These are phyloP conservation scores for Napeogenes sylphis DNA, from an alignment of 2,888 invertebrate species.

Conservation along the genomic window DNA sequence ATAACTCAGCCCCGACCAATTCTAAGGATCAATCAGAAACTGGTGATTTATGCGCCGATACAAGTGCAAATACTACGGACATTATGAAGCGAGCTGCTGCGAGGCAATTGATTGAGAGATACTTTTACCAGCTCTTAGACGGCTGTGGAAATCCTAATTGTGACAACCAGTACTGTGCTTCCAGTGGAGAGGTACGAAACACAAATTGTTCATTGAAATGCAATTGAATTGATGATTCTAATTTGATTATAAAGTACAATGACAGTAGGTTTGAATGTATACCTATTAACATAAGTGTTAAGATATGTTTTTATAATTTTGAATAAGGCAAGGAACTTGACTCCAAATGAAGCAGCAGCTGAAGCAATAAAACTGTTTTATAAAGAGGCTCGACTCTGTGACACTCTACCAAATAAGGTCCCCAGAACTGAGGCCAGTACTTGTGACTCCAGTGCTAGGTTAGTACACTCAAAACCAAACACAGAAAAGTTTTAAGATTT, in stretches of 20 bases:
- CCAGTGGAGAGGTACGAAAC: conserved; percentile 86
- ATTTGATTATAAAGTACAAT: conserved; percentile 7
- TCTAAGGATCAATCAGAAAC: conserved; percentile 50
- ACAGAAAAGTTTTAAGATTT: background rate
- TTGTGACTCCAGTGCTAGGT: conserved; percentile 65
- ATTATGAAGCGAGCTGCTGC: conserved; percentile 87
- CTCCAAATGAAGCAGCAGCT: conserved; percentile 93
- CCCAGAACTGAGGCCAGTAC: conserved; percentile 77
- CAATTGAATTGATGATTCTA: background rate
- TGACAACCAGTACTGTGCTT: conserved; percentile 91
- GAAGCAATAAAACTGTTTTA: conserved; percentile 91
- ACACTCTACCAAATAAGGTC: conserved; percentile 83
- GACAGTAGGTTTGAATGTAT: too few species aligned
- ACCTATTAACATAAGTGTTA: too few species aligned
- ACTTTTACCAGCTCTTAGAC: conserved; percentile 94
- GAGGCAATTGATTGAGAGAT: conserved; percentile 91
- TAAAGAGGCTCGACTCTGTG: conserved; percentile 90
- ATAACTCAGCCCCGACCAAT: conserved; percentile 56
- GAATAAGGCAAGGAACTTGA: conserved; percentile 81
- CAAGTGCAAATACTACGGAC: conserved; percentile 62
- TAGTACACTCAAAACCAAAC: conserved; percentile 14
- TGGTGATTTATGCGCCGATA: conserved; percentile 55
- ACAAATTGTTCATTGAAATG: too few species aligned
- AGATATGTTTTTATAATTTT: conserved; percentile 19
- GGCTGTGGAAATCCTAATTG: conserved; percentile 95